A percentile compares a stretch with the other conserved stretches of the same genome.
These are phyloP conservation scores for Forbesichthys agassizii DNA, from an alignment of 2,113 vertebrate species.

Conservation along the genomic window DNA sequence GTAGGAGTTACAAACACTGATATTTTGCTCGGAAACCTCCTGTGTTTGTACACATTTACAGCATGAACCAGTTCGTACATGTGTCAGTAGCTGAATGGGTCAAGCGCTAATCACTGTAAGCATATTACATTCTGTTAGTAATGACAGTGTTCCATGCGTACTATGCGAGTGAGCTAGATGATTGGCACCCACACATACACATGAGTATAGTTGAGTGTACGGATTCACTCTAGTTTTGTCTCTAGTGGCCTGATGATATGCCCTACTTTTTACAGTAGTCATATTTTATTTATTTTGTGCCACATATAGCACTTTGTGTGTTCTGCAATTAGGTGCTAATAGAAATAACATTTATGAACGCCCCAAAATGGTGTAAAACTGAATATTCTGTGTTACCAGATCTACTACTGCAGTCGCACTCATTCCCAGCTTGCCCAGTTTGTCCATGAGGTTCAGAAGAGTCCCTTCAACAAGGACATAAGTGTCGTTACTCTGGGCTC, in stretches of 20 bases:
- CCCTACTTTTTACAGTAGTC: too few relatives aligned
- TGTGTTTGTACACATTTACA: too few relatives aligned
- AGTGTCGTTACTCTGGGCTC: slow-evolving; percentile 89
- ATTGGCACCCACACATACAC: too few relatives aligned
- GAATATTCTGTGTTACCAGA: slow-evolving; percentile 67
- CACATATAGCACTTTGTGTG: neutral
- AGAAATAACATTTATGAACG: neutral
- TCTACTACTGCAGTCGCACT: slow-evolving; percentile 97
- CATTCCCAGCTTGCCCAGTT: slow-evolving; percentile 97
- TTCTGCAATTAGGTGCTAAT: neutral
- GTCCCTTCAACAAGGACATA: slow-evolving; percentile 85
- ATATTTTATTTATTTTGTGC: too few relatives aligned
- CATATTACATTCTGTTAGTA: too few relatives aligned
- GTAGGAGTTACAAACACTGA: neutral
- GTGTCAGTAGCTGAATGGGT: too few relatives aligned
- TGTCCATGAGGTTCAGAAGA: slow-evolving; percentile 91
- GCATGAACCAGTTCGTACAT: too few relatives aligned
- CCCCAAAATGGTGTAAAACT: slow-evolving; percentile 4
- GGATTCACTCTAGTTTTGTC: too few relatives aligned
- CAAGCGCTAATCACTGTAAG: too few relatives aligned
- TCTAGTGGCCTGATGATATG: neutral
- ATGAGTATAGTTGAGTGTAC: too few relatives aligned
- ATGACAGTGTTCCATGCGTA: too few relatives aligned
- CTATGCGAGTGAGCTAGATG: too few relatives aligned
- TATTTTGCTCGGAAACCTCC: neutral